These are phyloP conservation scores for Scatophagus argus DNA, from an alignment of 2,113 vertebrate species.

Conservation along the genomic window DNA sequence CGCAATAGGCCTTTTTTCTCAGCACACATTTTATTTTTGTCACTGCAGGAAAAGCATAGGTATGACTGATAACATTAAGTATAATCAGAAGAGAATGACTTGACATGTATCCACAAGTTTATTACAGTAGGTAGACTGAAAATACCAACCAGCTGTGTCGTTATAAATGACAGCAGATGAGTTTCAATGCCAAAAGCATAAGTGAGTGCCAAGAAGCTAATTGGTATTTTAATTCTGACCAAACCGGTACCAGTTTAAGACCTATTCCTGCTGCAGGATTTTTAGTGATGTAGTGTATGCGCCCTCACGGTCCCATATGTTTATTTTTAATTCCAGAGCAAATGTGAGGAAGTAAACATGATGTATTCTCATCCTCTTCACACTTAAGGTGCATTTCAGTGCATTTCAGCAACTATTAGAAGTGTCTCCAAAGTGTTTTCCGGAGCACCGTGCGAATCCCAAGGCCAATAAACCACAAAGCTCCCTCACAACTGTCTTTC, in stretches of 20 bases:
- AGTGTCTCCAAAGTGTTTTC: conserved; percentile 2
- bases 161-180: too few relatives aligned
- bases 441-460: conserved; percentile 34
- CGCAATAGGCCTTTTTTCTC: background rate
- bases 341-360: background rate
- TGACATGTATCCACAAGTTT: background rate
- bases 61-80: background rate
- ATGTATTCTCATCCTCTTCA: conserved; percentile 17
- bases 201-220: background rate
- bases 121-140: background rate
- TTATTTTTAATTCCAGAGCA: conserved; percentile 6
- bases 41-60: background rate
- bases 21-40: background rate
- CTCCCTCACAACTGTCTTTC: conserved; percentile 39
- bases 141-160: background rate
- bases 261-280: background rate
- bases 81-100: background rate
- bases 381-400: conserved; percentile 22
- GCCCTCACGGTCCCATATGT: background rate
- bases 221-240: background rate
- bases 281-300: background rate
- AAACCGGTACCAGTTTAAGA: background rate
- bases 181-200: too few relatives aligned
- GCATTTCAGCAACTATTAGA: background rate
- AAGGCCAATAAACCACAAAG: conserved; percentile 39